Percentiles rank a stretch among this genome's conserved stretches.
These are phyloP conservation scores for Platalea minor DNA, from an alignment of 2,797 vertebrate genomes.

Conservation along the genomic window DNA sequence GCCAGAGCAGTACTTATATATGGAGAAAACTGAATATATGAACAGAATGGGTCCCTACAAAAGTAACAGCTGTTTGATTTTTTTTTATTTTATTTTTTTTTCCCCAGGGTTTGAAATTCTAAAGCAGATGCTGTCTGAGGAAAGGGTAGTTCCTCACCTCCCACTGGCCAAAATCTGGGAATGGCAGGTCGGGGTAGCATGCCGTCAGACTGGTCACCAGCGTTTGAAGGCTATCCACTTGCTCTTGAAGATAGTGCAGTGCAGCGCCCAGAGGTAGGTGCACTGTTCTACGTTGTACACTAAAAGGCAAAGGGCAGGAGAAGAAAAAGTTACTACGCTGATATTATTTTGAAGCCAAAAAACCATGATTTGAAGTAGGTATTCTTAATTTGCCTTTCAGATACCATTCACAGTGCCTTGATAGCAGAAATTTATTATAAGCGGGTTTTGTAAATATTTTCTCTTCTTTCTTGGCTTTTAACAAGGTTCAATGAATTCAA, in stretches of 20 bases:
- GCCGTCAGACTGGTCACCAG: slow-evolving; percentile 92
- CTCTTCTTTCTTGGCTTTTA: neutral
- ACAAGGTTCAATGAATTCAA: neutral
- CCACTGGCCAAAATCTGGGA: slow-evolving; percentile 91
- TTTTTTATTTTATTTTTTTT: neutral
- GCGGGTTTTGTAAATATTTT: neutral
- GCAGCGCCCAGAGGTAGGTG: slow-evolving; percentile 83
- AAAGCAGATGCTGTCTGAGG: slow-evolving; percentile 93
- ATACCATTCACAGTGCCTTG: neutral
- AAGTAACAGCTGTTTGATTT: neutral
- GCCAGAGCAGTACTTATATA: neutral
- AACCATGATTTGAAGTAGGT: neutral
- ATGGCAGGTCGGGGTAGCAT: slow-evolving; percentile 96
- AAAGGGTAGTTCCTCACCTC: slow-evolving; percentile 84
- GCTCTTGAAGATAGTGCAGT: slow-evolving; percentile 87
- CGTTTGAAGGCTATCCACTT: slow-evolving; percentile 92
- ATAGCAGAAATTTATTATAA: neutral
- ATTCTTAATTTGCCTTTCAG: neutral
- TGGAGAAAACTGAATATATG: neutral
- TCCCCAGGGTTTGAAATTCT: slow-evolving; percentile 92
- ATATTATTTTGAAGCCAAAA: neutral
- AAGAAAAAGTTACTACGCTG: neutral
- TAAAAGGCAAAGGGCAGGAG: neutral
- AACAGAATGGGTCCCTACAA: neutral
- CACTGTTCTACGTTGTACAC: rapidly evolving